These are phyloP conservation scores for Germaria angustata DNA, from an alignment of 2,888 invertebrate genomes.

Conservation along the genomic window DNA sequence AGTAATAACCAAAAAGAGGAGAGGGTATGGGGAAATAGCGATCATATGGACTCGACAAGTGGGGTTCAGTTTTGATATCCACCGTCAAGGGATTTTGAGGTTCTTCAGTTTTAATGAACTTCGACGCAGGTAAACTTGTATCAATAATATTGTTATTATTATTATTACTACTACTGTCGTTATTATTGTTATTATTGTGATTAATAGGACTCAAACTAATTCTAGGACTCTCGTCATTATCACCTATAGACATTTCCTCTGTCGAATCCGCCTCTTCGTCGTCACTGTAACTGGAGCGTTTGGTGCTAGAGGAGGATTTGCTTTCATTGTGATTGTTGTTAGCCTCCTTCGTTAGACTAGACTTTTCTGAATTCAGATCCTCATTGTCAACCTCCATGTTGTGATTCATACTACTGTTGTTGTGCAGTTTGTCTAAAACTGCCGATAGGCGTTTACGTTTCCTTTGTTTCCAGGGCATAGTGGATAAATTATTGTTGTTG, in stretches of 20 bases:
- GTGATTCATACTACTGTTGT: conserved; percentile 71
- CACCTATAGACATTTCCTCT: conserved; percentile 70
- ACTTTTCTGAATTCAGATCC: conserved; percentile 67
- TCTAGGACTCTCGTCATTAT: conserved; percentile 75
- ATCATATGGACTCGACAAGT: conserved; percentile 79
- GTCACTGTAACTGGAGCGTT: conserved; percentile 73
- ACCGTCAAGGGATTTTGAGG: conserved; percentile 76
- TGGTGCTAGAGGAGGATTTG: conserved; percentile 46
- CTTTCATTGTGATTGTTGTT: conserved; percentile 68
- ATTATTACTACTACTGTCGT: conserved; percentile 38
- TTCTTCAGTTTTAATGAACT: conserved; percentile 64
- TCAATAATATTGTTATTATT: conserved; percentile 48
- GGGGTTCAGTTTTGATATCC: conserved; percentile 79
- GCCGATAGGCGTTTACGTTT: conserved; percentile 90
- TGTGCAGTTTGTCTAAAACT: conserved; percentile 87
- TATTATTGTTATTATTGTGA: conserved; percentile 38
- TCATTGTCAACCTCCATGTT: conserved; percentile 71
- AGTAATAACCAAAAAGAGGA: conserved; percentile 82
- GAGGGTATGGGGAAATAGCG: conserved; percentile 80
- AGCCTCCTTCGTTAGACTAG: conserved; percentile 69
- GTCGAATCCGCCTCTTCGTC: conserved; percentile 74
- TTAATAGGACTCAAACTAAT: conserved; percentile 77
- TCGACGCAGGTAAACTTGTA: conserved; percentile 55
- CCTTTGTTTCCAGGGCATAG: conserved; percentile 84
- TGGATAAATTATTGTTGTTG: conserved; percentile 79